phyloP scores from a whole-genome alignment of 2,797 vertebrate species.

The Clarias platycephalus region DNA sequence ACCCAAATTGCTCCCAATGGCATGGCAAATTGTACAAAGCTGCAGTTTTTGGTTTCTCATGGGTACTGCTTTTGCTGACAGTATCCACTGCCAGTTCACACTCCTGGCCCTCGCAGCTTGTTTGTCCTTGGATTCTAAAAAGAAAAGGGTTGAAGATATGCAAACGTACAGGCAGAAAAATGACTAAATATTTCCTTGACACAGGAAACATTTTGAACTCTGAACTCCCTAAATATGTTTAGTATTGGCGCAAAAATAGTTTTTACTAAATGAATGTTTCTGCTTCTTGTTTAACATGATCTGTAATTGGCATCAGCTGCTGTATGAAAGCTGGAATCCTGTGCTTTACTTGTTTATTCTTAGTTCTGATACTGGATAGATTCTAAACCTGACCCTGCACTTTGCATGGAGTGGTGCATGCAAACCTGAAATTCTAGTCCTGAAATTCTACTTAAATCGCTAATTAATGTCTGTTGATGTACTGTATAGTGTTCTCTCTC shows the following conservation, averaged over 20 bases:
- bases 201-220: slow-evolving; percentile 59
- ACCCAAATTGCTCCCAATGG: slow-evolving; percentile 8
- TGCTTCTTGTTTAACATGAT: background rate
- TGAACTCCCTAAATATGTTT: background rate
- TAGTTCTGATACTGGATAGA: background rate
- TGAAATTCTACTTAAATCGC: background rate
- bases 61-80: slow-evolving; percentile 6
- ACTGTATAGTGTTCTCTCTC: background rate
- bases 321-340: background rate
- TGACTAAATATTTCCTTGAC: slow-evolving; percentile 59
- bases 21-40: slow-evolving; percentile 10
- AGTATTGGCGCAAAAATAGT: background rate
- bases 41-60: background rate
- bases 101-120: slow-evolving; percentile 60
- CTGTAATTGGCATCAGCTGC: background rate
- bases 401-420: background rate
- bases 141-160: slow-evolving; percentile 59
- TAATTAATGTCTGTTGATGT: background rate
- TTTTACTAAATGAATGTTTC: background rate
- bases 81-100: slow-evolving; percentile 61
- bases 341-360: background rate
- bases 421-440: background rate
- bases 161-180: slow-evolving; percentile 70
- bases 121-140: slow-evolving; percentile 71
- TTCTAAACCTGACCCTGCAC: no score